Evolutionary conservation across 2,797 vertebrate species (phyloP).

Genomic region (Heterohyrax brucei): DNA sequence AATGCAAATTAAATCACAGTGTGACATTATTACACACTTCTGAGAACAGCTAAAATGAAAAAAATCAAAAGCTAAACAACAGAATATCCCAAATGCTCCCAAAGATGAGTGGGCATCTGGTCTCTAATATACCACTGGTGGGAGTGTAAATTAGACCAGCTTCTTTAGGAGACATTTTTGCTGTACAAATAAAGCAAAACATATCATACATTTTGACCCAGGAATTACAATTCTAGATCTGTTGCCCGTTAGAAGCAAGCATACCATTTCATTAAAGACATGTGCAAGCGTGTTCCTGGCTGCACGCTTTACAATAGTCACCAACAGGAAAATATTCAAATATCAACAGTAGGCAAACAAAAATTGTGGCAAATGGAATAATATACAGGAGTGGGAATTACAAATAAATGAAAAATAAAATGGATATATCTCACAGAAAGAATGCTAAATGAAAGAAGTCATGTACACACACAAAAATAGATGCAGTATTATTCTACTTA

Average conservation of each 20-base stretch:
- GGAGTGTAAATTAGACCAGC: slow-evolving; percentile 40
- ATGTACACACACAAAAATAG: background rate
- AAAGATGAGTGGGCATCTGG: slow-evolving; percentile 5
- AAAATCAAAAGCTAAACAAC: background rate
- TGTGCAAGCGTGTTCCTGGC: background rate
- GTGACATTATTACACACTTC: slow-evolving; percentile 27
- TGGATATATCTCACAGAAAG: background rate
- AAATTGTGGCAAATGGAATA: background rate
- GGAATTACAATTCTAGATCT: slow-evolving; percentile 6
- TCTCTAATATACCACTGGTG: background rate
- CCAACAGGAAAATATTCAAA: slow-evolving; percentile 11
- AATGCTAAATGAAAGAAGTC: background rate
- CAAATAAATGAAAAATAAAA: background rate
- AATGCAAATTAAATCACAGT: slow-evolving; percentile 62
- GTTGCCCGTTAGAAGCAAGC: background rate
- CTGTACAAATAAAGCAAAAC: background rate
- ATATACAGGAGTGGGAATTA: background rate
- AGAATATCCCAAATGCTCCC: slow-evolving; percentile 54
- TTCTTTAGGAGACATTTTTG: slow-evolving; percentile 17
- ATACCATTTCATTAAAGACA: background rate
- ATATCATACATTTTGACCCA: background rate
- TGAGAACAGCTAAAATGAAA: slow-evolving; percentile 40
- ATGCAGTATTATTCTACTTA: background rate
- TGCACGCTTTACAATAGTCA: background rate
- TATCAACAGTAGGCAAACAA: background rate